Conservation (phyloP, 2,888 invertebrate species). For the Cryptosula pallasiana region DNA sequence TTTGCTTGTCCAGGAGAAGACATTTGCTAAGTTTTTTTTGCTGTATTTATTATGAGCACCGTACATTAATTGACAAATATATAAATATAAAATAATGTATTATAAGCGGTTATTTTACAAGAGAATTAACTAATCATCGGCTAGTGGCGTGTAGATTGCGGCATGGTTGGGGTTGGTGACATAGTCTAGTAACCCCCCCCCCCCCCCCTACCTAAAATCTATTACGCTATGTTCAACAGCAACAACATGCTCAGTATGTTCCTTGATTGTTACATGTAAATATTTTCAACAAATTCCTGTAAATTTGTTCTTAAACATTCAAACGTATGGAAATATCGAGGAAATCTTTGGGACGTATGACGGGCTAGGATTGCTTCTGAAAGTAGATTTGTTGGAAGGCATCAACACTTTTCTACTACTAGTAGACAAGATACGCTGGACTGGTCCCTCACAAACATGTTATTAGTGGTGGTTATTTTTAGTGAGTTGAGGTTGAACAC, state of each 20-base stretch:
- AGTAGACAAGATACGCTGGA: background rate
- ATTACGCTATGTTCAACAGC: background rate
- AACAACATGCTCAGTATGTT: background rate
- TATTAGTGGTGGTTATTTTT: slow-evolving; percentile 31
- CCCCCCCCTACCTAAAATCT: background rate
- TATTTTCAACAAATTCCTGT: too few relatives aligned
- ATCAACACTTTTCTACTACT: background rate
- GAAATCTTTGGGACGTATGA: background rate
- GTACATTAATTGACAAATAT: background rate
- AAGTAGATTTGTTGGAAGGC: background rate
- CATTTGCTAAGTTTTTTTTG: background rate
- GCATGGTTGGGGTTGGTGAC: background rate
- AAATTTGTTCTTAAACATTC: background rate
- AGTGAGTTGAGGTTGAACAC: slow-evolving; percentile 47
- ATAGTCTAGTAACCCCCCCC: background rate
- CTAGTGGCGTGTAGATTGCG: background rate
- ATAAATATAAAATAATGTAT: background rate
- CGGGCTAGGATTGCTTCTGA: background rate
- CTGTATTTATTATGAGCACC: background rate
- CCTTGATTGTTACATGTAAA: too few relatives aligned
- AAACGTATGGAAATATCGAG: background rate
- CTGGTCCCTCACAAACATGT: background rate
- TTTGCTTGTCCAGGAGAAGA: too few relatives aligned
- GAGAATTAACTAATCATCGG: background rate
- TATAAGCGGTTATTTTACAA: background rate